phyloP scores from a whole-genome alignment of 2,113 vertebrate genomes.

The Phyllostomus hastatus region DNA sequence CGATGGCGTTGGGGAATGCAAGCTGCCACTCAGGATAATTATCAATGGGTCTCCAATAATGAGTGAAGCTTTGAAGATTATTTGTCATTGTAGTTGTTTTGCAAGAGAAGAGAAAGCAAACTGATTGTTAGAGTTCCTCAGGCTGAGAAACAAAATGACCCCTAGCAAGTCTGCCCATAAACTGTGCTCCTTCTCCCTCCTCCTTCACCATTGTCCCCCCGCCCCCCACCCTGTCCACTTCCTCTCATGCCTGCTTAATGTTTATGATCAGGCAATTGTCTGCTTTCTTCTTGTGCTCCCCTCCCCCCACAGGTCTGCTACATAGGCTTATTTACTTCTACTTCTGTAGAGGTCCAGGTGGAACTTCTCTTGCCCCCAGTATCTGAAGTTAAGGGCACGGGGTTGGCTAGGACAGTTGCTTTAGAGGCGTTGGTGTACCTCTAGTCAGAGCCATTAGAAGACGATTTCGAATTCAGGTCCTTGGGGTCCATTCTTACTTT shows the following conservation, averaged over 20 bases:
- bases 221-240: too few species aligned
- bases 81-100: not conserved
- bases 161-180: not conserved
- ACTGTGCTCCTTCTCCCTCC: not conserved
- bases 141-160: not conserved
- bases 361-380: not conserved
- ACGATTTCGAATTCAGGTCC: not conserved
- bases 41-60: not conserved
- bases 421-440: not conserved
- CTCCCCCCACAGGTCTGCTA: not conserved
- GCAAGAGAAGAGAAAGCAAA: not conserved
- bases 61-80: not conserved
- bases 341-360: not conserved
- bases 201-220: accelerated
- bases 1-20: not conserved
- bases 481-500: not conserved
- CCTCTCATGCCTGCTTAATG: not conserved
- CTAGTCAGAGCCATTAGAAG: not conserved
- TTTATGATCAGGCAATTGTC: not conserved
- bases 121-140: not conserved
- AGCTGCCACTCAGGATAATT: not conserved
- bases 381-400: not conserved
- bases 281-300: not conserved
- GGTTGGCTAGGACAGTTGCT: not conserved
- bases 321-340: not conserved